Evolutionary conservation across 2,888 invertebrate genomes (phyloP).

Genomic region (Hyposoter dolosus): DNA sequence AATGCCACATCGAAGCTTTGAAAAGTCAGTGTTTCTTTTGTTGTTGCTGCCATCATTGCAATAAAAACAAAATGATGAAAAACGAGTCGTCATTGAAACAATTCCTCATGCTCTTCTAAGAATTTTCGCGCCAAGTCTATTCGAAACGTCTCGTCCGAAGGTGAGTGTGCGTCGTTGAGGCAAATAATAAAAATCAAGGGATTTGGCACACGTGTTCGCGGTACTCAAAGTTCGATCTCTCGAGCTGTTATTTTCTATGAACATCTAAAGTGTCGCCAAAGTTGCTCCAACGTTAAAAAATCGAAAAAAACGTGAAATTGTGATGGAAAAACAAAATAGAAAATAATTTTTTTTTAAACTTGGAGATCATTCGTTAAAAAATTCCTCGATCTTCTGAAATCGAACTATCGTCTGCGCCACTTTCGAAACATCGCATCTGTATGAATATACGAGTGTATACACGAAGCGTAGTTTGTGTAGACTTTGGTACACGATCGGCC

Average conservation of each 20-base stretch:
- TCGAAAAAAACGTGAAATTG: neutral
- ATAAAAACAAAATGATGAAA: slow-evolving; percentile 13
- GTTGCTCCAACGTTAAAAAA: neutral
- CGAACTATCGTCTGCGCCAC: neutral
- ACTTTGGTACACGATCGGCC: slow-evolving; percentile 20
- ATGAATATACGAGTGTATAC: neutral
- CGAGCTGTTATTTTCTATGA: neutral
- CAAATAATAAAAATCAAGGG: slow-evolving; percentile 48
- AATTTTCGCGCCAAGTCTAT: slow-evolving; percentile 57
- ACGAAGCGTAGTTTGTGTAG: neutral
- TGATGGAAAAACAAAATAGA: neutral
- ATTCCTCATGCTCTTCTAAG: slow-evolving; percentile 57
- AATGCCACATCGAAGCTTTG: slow-evolving; percentile 2
- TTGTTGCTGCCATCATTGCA: neutral
- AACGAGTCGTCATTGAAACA: slow-evolving; percentile 57
- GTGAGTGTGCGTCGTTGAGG: neutral
- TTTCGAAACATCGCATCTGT: neutral
- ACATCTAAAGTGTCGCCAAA: neutral
- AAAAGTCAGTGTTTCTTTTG: neutral
- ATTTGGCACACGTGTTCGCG: slow-evolving; percentile 53
- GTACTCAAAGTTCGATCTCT: slow-evolving; percentile 46
- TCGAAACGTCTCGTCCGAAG: slow-evolving; percentile 28
- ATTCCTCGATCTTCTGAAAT: neutral
- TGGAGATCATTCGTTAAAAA: neutral
- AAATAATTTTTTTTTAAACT: neutral